These are phyloP conservation scores for Herpailurus yagouaroundi DNA, from an alignment of 2,113 vertebrate species.

Conservation along the genomic window DNA sequence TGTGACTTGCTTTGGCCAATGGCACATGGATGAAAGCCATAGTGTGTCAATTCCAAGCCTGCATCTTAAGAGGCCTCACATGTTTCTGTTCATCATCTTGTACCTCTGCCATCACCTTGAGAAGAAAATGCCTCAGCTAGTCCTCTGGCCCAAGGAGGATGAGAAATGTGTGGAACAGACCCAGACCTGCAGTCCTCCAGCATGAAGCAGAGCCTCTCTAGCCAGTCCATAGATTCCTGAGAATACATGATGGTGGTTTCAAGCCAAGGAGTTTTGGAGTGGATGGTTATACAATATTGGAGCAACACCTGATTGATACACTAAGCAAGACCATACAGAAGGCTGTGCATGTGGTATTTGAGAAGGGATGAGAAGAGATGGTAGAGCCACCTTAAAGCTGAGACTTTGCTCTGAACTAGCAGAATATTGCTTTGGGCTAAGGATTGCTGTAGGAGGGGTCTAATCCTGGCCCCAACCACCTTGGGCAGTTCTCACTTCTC, in stretches of 20 bases:
- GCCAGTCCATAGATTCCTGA: not conserved
- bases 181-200: not conserved
- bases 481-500: not conserved
- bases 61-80: not conserved
- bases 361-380: not conserved
- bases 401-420: not conserved
- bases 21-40: not conserved
- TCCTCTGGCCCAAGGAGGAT: not conserved
- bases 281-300: not conserved
- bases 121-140: not conserved
- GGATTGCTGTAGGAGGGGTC: not conserved
- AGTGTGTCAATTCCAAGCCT: not conserved
- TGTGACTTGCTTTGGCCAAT: not conserved
- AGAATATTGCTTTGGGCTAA: not conserved
- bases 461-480: not conserved
- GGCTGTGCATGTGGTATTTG: not conserved
- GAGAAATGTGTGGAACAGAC: not conserved
- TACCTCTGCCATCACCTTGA: not conserved
- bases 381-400: not conserved
- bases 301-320: not conserved
- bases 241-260: not conserved
- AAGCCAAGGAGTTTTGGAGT: not conserved
- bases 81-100: not conserved
- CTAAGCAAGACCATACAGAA: not conserved
- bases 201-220: not conserved